These are phyloP conservation scores for Scophthalmus maximus DNA, from an alignment of 2,113 vertebrate species.

Conservation along the genomic window DNA sequence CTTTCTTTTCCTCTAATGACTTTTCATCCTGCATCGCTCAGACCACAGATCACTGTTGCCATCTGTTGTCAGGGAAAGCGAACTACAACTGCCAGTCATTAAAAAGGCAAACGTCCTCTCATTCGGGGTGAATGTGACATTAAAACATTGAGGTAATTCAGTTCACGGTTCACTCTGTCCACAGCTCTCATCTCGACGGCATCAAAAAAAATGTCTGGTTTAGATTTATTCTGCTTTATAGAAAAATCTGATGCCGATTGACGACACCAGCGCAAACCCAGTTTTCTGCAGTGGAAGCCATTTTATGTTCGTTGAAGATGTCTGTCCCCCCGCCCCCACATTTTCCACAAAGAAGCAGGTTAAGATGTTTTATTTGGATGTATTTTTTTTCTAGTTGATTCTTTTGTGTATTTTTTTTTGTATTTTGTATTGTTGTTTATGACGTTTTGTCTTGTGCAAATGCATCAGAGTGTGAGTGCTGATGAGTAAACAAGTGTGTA, in stretches of 20 bases:
- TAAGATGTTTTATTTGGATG: constrained; percentile 63
- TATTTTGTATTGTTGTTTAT: constrained; percentile 56
- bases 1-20: constrained; percentile 9
- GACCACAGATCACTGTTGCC: constrained; percentile 44
- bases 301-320: constrained; percentile 48
- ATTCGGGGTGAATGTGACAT: too few species aligned
- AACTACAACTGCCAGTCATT: constrained; percentile 43
- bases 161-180: constrained; percentile 34
- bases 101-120: neutral
- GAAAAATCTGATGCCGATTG: constrained; percentile 4
- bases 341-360: constrained; percentile 75
- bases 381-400: constrained; percentile 39
- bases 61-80: constrained; percentile 51
- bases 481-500: constrained; percentile 34
- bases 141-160: constrained; percentile 5
- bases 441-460: constrained; percentile 58
- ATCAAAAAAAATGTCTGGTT: constrained; percentile 7
- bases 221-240: constrained; percentile 10
- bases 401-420: constrained; percentile 39
- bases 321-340: constrained; percentile 30
- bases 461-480: constrained; percentile 59
- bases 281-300: constrained; percentile 50
- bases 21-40: neutral
- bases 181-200: constrained; percentile 31
- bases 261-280: constrained; percentile 67